Conservation (phyloP, 92 coral and sea anemone species). For the Phenganax subtilis region DNA sequence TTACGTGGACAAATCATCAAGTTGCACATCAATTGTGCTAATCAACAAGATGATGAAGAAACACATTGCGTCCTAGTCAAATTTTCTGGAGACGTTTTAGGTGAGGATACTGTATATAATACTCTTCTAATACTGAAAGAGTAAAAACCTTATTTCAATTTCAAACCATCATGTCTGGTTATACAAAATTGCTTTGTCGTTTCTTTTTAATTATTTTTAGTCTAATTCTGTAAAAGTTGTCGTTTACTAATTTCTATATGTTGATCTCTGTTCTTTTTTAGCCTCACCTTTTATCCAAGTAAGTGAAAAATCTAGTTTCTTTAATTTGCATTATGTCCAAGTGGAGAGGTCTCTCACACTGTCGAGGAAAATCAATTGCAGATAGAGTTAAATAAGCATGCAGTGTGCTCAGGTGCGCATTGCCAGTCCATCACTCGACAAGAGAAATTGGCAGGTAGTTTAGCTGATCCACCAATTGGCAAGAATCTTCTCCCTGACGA, state of each 20-base stretch:
- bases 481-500: too few relatives aligned
- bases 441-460: too few relatives aligned
- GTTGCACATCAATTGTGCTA: neutral
- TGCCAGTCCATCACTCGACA: too few relatives aligned
- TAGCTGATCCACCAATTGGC: too few relatives aligned
- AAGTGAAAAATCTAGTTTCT: neutral
- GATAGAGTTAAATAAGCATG: too few relatives aligned
- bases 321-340: neutral
- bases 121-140: too few relatives aligned
- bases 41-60: neutral
- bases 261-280: neutral
- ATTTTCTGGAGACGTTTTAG: neutral
- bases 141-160: too few relatives aligned
- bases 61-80: conserved; percentile 15
- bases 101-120: neutral
- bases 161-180: too few relatives aligned
- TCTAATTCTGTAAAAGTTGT: neutral
- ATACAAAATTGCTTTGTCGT: neutral
- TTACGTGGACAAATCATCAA: conserved; percentile 4
- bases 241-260: neutral
- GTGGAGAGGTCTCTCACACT: neutral
- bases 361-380: neutral
- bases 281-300: neutral
- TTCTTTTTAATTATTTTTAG: neutral
- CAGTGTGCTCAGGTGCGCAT: too few relatives aligned